These are phyloP conservation scores for Montipora capricornis DNA, from an alignment of 64 coral and sea anemone species.

Conservation along the genomic window DNA sequence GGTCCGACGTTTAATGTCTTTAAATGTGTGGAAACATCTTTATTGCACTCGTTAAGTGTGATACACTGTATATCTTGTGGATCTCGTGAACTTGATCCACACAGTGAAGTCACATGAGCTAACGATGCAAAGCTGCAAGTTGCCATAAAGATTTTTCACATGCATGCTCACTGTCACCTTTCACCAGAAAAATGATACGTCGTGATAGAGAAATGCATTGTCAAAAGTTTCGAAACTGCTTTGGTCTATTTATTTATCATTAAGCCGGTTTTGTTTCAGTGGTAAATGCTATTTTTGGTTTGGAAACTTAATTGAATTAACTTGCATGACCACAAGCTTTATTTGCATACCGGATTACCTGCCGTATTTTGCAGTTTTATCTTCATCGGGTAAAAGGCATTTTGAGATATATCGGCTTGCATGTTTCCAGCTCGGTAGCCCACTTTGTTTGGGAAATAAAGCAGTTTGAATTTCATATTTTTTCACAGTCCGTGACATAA, in stretches of 20 bases:
- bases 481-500: background rate
- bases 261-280: background rate
- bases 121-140: background rate
- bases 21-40: conserved; percentile 12
- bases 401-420: background rate
- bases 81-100: conserved; percentile 14
- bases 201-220: background rate
- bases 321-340: background rate
- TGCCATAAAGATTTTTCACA: background rate
- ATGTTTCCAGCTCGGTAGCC: background rate
- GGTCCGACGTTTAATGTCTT: conserved; percentile 15
- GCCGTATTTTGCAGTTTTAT: background rate
- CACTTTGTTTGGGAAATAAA: background rate
- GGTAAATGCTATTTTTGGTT: background rate
- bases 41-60: background rate
- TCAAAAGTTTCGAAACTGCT: background rate
- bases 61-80: conserved; percentile 1
- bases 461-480: background rate
- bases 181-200: too few species aligned
- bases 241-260: background rate
- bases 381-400: background rate
- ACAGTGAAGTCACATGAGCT: background rate
- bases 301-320: background rate
- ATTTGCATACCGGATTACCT: background rate
- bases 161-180: background rate